Evolutionary conservation across 2,113 vertebrate species (phyloP).

Genomic region (Aspidoscelis tigris): DNA sequence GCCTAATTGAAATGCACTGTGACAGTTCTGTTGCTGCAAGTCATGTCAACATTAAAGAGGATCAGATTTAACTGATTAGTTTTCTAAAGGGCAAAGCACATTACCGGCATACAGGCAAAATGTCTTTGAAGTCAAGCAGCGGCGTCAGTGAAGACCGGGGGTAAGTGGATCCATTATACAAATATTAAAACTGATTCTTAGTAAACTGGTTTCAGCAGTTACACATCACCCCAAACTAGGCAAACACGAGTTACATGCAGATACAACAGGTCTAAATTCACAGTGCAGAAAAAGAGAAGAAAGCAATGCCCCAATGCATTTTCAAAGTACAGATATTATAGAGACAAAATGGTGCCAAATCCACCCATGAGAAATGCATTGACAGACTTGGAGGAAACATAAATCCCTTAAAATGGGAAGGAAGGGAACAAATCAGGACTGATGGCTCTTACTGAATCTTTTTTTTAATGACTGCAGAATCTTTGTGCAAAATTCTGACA

Average conservation of each 20-base stretch:
- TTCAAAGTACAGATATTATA: too few species aligned
- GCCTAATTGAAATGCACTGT: slow-evolving; percentile 58
- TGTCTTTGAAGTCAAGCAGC: neutral
- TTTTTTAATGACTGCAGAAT: too few species aligned
- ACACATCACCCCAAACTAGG: slow-evolving; percentile 9
- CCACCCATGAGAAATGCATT: too few species aligned
- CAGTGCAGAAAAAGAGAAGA: neutral
- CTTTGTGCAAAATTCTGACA: too few species aligned
- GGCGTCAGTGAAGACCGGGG: neutral
- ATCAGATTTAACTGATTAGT: slow-evolving; percentile 49
- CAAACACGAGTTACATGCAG: slow-evolving; percentile 18
- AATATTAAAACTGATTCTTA: slow-evolving; percentile 14
- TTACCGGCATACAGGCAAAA: slow-evolving; percentile 25
- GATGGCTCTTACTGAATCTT: too few species aligned
- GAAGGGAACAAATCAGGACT: too few species aligned
- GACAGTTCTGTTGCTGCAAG: slow-evolving; percentile 29
- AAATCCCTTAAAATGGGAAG: too few species aligned
- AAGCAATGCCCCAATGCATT: neutral
- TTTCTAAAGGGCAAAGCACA: slow-evolving; percentile 5
- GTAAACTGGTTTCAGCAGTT: neutral
- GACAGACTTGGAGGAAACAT: too few species aligned
- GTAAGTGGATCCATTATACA: slow-evolving; percentile 1
- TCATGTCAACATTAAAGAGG: slow-evolving; percentile 32
- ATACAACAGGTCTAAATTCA: neutral
- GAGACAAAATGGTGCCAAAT: too few species aligned